A percentile compares a stretch with the other conserved stretches of the same genome.
Evolutionary conservation across 2,113 vertebrate genomes (phyloP).

Genomic region (Podarcis muralis): DNA sequence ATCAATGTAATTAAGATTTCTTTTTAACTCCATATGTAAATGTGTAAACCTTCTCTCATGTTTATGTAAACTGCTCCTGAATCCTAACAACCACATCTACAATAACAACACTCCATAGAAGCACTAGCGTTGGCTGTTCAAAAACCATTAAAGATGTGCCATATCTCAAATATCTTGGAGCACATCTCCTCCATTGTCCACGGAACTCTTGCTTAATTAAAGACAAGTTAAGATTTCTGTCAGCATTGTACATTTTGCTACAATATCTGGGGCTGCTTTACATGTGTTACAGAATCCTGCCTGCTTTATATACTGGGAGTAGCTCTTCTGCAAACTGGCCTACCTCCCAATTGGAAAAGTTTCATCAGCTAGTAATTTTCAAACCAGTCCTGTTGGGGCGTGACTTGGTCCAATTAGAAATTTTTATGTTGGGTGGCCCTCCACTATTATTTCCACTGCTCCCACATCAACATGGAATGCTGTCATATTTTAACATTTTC

Average conservation of each 20-base stretch:
- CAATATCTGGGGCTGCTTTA: background rate
- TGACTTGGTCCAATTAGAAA: background rate
- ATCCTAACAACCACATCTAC: background rate
- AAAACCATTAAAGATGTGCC: background rate
- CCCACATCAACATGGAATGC: background rate
- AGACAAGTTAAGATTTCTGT: background rate
- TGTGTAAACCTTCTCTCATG: background rate
- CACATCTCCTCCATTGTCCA: background rate
- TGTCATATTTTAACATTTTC: background rate
- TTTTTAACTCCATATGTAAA: background rate
- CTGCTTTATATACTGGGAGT: too few relatives aligned
- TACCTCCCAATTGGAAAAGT: too few relatives aligned
- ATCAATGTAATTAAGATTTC: too few relatives aligned
- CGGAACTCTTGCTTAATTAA: background rate
- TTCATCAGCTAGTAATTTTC: too few relatives aligned
- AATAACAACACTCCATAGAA: background rate
- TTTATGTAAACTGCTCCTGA: background rate
- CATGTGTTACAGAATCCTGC: too few relatives aligned
- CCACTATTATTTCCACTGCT: background rate
- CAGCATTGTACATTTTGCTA: background rate
- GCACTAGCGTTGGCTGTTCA: background rate
- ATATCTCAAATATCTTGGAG: background rate
- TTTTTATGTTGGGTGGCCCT: background rate
- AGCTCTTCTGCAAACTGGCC: too few relatives aligned
- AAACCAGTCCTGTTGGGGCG: too few relatives aligned